Percentiles rank a stretch among this genome's conserved stretches.
phyloP scores from a whole-genome alignment of 2,888 invertebrate genomes.

The Griposia aprilina region DNA sequence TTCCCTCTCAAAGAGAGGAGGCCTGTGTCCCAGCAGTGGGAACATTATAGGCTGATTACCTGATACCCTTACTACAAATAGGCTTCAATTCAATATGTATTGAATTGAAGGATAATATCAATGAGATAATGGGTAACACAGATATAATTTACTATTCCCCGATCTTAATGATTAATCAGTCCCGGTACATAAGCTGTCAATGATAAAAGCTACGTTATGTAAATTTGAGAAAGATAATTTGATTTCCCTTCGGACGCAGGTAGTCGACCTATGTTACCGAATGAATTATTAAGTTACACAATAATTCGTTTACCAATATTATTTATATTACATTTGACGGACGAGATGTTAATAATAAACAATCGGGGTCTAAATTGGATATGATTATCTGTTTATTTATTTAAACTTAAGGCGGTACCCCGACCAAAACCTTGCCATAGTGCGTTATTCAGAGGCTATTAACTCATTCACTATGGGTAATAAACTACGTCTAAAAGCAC shows the following conservation, averaged over 20 bases:
- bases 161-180: conserved; percentile 47
- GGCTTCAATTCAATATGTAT: too few species aligned
- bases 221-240: conserved; percentile 66
- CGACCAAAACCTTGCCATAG: too few species aligned
- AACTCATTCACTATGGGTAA: too few species aligned
- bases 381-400: conserved; percentile 28
- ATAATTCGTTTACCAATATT: conserved; percentile 64
- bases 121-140: background rate
- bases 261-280: conserved; percentile 30
- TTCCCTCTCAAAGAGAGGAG: too few species aligned
- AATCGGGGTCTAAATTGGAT: conserved; percentile 18
- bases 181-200: conserved; percentile 60
- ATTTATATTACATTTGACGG: conserved; percentile 45
- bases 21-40: too few species aligned
- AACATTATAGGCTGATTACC: too few species aligned
- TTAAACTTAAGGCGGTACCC: background rate
- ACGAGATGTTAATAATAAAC: conserved; percentile 40
- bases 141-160: conserved; percentile 25
- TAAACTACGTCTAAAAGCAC: too few species aligned
- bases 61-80: too few species aligned
- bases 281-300: conserved; percentile 59
- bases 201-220: conserved; percentile 72
- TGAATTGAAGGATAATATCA: too few species aligned
- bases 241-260: conserved; percentile 62
- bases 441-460: too few species aligned